Evolutionary conservation across 2,888 invertebrate genomes (phyloP), one percentile per base, ranked within the genome.

Genomic region (Macrosiphum euphorbiae): DNA sequence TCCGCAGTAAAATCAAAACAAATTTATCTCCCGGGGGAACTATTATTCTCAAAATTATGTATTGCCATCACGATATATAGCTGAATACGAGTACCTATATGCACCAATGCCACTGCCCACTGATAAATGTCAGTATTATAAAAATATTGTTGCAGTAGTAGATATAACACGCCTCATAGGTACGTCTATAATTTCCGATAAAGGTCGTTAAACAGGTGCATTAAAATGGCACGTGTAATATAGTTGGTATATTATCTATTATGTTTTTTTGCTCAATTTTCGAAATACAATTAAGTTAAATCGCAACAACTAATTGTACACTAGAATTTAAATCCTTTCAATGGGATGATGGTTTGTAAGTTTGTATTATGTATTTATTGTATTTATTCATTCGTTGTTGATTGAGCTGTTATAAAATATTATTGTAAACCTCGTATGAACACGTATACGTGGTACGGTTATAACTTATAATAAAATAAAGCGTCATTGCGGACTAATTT

Each of bases 21-120:
- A 20, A 78, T 78, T 78, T 78, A 35, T 78, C 78, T 41, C 35
- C 78, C 35, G 20, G 35, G 8, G 20, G 20, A 35, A 78, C 20
- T 78, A 78, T 78, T 78, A 78, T 35, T 35, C 35, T 35, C 35
- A 35, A 78, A 78, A 78, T 7, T 96, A 95, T 95, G 95, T 88
- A 87, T 88, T 50, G 41, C 28, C 55, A 24, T 35, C 20, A 26
- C 8, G 35, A 35, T 78, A 35, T 35, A 20, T 87, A 87, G 8
- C 28, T 86, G 2, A 47, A 50, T 50, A 44, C 44, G n/a, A 28
- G 78, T 50, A 86, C 13, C 13, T 47, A 7, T 50, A 50, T 86
- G 47, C 8, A 47, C 50, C 47, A 78, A 35, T 78, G 78, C 20
- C 35, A 78, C 20, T 78, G 35, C 35, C 20, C 35, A 78, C 20